phyloP scores from a whole-genome alignment of 1,140 invertebrate species.

The Sycophila sp. region DNA sequence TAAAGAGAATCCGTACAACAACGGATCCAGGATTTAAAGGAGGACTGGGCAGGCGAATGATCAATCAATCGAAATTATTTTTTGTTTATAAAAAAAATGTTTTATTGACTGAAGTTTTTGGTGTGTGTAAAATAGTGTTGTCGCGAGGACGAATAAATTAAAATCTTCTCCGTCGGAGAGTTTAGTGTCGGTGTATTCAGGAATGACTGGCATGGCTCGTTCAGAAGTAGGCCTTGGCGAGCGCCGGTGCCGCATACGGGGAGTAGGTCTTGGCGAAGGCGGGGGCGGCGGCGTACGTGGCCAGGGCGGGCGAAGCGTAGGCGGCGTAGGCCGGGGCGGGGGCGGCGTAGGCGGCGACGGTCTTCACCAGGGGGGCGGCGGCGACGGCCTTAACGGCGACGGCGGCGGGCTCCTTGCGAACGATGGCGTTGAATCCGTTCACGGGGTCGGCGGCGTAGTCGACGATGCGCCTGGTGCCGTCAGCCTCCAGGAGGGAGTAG shows the following conservation, averaged over 20 bases:
- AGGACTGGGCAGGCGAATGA: too few relatives aligned
- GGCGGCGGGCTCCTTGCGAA: slow-evolving; percentile 68
- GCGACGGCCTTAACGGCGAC: slow-evolving; percentile 51
- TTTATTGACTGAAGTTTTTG: too few relatives aligned
- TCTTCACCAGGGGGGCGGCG: slow-evolving; percentile 36
- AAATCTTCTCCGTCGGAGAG: too few relatives aligned
- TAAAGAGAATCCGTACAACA: too few relatives aligned
- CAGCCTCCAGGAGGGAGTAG: slow-evolving; percentile 66
- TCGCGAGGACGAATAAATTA: too few relatives aligned
- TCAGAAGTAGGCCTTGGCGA: slow-evolving; percentile 30
- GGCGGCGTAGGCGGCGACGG: slow-evolving; percentile 42
- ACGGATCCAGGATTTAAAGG: too few relatives aligned
- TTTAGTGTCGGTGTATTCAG: too few relatives aligned
- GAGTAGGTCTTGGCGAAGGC: slow-evolving; percentile 34
- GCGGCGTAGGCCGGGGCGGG: slow-evolving; percentile 40
- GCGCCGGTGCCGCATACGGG: slow-evolving; percentile 17
- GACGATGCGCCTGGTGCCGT: slow-evolving; percentile 47
- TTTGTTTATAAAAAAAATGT: too few relatives aligned
- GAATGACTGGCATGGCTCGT: too few relatives aligned
- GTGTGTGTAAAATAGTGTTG: too few relatives aligned
- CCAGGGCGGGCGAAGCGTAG: slow-evolving; percentile 6
- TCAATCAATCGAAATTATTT: too few relatives aligned
- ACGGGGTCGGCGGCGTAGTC: slow-evolving; percentile 58
- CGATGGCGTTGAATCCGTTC: slow-evolving; percentile 71
- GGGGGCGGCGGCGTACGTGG: slow-evolving; percentile 7